phyloP scores from a whole-genome alignment of 2,113 vertebrate species.

The Callionymus lyra region DNA sequence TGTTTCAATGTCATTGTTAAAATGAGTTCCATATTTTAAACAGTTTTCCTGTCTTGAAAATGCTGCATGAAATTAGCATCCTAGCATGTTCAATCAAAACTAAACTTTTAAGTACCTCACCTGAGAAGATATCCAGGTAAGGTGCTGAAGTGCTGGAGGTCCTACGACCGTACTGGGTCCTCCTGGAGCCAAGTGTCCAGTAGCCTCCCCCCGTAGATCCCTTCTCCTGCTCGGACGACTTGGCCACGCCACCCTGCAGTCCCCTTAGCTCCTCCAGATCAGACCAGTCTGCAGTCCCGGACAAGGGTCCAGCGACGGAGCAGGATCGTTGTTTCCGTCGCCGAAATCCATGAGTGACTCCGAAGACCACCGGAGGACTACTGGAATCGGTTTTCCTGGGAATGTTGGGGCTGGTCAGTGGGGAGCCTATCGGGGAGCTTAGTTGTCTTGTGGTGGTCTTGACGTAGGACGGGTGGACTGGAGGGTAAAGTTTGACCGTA shows the following conservation, averaged over 20 bases:
- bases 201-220: slow-evolving; percentile 34
- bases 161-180: slow-evolving; percentile 60
- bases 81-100: too few relatives aligned
- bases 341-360: slow-evolving; percentile 32
- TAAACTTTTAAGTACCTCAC: slow-evolving; percentile 64
- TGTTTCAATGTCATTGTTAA: too few relatives aligned
- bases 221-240: slow-evolving; percentile 52
- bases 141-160: slow-evolving; percentile 43
- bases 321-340: slow-evolving; percentile 69
- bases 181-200: slow-evolving; percentile 61
- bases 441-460: slow-evolving; percentile 94
- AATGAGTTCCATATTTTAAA: too few relatives aligned
- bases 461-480: slow-evolving; percentile 82
- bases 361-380: slow-evolving; percentile 9
- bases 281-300: slow-evolving; percentile 76
- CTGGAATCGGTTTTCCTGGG: slow-evolving; percentile 59
- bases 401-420: slow-evolving; percentile 72
- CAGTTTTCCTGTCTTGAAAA: too few relatives aligned
- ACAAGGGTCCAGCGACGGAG: slow-evolving; percentile 68
- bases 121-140: slow-evolving; percentile 86
- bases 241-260: slow-evolving; percentile 44
- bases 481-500: slow-evolving; percentile 73
- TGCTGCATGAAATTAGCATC: too few relatives aligned
- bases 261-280: slow-evolving; percentile 49
- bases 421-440: slow-evolving; percentile 78